A percentile compares a stretch with the other conserved stretches of the same genome.
Evolutionary conservation across 2,113 vertebrate species (phyloP).

Genomic region (Echinops telfairi): DNA sequence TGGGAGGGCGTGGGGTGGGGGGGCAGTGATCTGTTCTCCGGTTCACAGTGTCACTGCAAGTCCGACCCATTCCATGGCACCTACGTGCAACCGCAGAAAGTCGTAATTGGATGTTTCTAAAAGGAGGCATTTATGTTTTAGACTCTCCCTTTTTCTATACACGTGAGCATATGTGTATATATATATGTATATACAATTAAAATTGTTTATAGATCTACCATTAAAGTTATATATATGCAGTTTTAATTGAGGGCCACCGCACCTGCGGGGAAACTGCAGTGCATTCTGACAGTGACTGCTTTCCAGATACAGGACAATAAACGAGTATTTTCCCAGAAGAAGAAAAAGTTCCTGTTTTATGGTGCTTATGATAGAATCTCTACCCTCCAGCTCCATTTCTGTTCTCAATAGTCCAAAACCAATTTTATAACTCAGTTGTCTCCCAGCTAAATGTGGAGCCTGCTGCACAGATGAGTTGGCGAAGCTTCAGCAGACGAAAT

Average conservation of each 20-base stretch:
- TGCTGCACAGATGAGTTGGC: slow-evolving; percentile 49
- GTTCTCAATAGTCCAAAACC: slow-evolving; percentile 75
- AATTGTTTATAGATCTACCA: too few relatives aligned
- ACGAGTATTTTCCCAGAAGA: not conserved
- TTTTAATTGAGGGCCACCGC: not conserved
- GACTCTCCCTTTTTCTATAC: too few relatives aligned
- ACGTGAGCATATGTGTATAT: too few relatives aligned
- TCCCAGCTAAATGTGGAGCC: slow-evolving; percentile 64
- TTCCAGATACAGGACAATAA: slow-evolving; percentile 40
- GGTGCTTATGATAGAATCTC: slow-evolving; percentile 55
- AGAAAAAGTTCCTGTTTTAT: slow-evolving; percentile 61
- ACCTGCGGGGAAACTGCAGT: not conserved
- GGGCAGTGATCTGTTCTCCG: too few relatives aligned
- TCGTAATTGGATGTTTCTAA: not conserved
- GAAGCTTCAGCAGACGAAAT: slow-evolving; percentile 63
- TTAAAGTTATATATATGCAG: not conserved
- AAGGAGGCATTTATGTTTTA: not conserved
- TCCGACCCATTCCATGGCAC: too few relatives aligned
- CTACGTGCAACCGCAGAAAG: too few relatives aligned
- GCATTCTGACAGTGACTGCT: not conserved
- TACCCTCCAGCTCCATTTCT: slow-evolving; percentile 67
- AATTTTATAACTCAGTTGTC: slow-evolving; percentile 77
- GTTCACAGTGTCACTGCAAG: too few relatives aligned
- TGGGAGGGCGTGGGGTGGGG: too few relatives aligned
- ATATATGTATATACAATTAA: too few relatives aligned